A percentile compares a stretch with the other conserved stretches of the same genome.
These are phyloP conservation scores for Scomber scombrus DNA, from an alignment of 2,113 vertebrate genomes.

Conservation along the genomic window DNA sequence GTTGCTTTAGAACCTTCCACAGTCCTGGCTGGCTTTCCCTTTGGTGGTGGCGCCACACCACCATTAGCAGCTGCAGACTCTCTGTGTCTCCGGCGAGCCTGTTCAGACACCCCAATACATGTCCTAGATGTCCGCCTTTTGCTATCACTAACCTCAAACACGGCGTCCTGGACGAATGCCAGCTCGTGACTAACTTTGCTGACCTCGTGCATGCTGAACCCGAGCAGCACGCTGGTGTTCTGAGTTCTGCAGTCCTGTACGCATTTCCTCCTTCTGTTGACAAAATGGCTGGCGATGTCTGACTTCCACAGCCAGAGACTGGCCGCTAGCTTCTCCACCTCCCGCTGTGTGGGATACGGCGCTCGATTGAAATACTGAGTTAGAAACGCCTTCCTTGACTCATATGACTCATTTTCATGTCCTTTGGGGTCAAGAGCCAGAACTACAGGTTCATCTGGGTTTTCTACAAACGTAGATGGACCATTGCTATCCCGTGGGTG, in stretches of 20 bases:
- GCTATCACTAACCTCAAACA: conserved; percentile 84
- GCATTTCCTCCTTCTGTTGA: conserved; percentile 93
- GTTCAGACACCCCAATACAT: conserved; percentile 83
- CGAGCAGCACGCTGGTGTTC: conserved; percentile 89
- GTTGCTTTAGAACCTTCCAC: conserved; percentile 30
- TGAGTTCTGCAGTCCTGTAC: conserved; percentile 91
- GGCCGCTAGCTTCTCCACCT: conserved; percentile 95
- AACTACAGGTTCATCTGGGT: conserved; percentile 92
- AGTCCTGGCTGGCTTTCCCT: conserved; percentile 2
- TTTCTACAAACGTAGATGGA: conserved; percentile 87
- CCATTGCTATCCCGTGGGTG: conserved; percentile 70
- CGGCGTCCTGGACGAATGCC: conserved; percentile 86
- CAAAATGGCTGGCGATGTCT: conserved; percentile 94
- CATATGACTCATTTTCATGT: conserved; percentile 94
- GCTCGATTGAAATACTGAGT: conserved; percentile 94
- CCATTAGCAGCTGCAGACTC: conserved; percentile 61
- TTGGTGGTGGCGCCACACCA: conserved; percentile 29
- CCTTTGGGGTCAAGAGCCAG: conserved; percentile 95
- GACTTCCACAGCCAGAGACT: conserved; percentile 98
- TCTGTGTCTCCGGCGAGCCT: conserved; percentile 66
- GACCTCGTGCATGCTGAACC: conserved; percentile 95
- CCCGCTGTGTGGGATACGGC: conserved; percentile 92
- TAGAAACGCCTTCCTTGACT: conserved; percentile 95
- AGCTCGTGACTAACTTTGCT: conserved; percentile 91
- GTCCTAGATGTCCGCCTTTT: conserved; percentile 88